Base-by-base conservation (phyloP, 2,888 invertebrate genomes). In the Andrena fulva region DNA sequence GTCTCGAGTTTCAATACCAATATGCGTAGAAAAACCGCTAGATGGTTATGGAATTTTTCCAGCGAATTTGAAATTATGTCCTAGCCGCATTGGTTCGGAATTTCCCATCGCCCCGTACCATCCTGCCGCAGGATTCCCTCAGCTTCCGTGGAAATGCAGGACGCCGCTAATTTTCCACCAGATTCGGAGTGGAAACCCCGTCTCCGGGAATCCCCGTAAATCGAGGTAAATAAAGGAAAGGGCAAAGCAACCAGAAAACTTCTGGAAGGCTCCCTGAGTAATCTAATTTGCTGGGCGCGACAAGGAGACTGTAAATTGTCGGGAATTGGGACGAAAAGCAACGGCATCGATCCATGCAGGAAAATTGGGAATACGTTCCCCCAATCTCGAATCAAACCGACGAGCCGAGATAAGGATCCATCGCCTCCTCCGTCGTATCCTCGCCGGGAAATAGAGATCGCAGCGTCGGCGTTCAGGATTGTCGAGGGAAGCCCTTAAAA, bases 221-320 rank as follows among this genome's bases (percentile, higher is more conserved):
- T 20, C 27, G 20, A 20, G n/a, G 48, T 33, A 48, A 77, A 78
- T 56, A 62, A 56, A 48, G 69, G 35, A 50, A 78, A 42, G 63
- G 52, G 72, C 48, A 35, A 63, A 50, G 56, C 12, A 69, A n/a
- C 27, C 8, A 12, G 2, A 33, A 12, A 29, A 59, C 16, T 27
- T n/a, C 12, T 29, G 7, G 52, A 60, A 66, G 29, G 50, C 64
- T 16, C 8, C 24, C 62, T 54, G 31, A 27, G 62, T 75, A 81
- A 82, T 82, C 75, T 82, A 82, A 81, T 82, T 81, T 68, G 75
- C 81, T 60, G 81, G 42, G 80, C 73, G 62, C 67, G 85, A 86
- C 80, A 75, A 72, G 54, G 80, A 60, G 78, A 64, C 56, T n/a
- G 31, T 78, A 68, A 83, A 83, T 84, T 74, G 80, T 29, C 42